Conservation (phyloP, 1,140 invertebrate genomes). For the Drosophila neocordata region DNA sequence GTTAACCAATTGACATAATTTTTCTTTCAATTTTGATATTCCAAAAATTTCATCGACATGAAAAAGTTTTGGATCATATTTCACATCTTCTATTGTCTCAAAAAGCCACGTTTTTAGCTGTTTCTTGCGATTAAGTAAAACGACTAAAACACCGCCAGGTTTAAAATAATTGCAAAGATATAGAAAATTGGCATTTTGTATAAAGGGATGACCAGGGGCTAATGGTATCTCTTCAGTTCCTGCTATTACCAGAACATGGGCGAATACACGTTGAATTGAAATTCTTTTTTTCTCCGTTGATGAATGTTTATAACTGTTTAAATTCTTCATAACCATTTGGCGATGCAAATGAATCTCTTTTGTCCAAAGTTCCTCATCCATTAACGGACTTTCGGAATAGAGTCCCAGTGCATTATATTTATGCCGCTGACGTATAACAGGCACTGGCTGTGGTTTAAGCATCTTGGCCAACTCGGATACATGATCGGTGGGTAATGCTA, state of each 20-base stretch:
- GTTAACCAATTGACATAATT: slow-evolving; percentile 3
- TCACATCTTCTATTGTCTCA: slow-evolving; percentile 5
- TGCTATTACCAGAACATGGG: slow-evolving; percentile 41
- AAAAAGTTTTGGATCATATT: slow-evolving; percentile 29
- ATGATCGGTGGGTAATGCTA: slow-evolving; percentile 23
- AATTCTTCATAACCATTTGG: slow-evolving; percentile 18
- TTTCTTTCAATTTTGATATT: slow-evolving; percentile 20
- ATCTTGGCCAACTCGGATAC: slow-evolving; percentile 24
- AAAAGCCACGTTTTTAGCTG: slow-evolving; percentile 26
- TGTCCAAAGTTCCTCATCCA: not conserved
- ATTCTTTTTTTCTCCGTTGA: not conserved
- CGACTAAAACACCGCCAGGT: slow-evolving; percentile 32
- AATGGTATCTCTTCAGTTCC: slow-evolving; percentile 8
- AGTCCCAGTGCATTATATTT: not conserved
- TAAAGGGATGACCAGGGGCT: not conserved
- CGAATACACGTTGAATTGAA: not conserved
- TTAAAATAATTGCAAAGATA: slow-evolving; percentile 55
- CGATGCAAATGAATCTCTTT: slow-evolving; percentile 38
- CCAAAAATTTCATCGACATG: slow-evolving; percentile 46
- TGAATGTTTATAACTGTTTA: slow-evolving; percentile 15
- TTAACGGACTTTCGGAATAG: slow-evolving; percentile 1
- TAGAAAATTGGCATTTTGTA: slow-evolving; percentile 39
- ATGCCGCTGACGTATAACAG: slow-evolving; percentile 18
- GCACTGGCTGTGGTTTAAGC: slow-evolving; percentile 23
- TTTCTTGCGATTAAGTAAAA: slow-evolving; percentile 34